phyloP scores from a whole-genome alignment of 92 coral and sea anemone genomes.

The Siderastrea radians region DNA sequence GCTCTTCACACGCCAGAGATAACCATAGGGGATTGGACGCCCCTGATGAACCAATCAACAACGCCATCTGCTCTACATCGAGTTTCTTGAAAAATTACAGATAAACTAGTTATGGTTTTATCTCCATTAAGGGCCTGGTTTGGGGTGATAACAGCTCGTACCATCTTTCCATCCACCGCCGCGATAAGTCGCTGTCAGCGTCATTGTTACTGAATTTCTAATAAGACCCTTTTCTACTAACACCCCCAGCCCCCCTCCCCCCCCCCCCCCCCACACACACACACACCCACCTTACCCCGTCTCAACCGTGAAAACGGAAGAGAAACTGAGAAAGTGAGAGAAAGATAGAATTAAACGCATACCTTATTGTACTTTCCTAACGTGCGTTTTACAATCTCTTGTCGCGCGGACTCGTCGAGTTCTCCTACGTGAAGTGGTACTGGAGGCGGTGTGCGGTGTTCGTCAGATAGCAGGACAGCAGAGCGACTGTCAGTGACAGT shows the following conservation, averaged over 20 bases:
- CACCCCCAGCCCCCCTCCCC: too few species aligned
- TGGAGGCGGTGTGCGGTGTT: conserved; percentile 37
- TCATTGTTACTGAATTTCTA: too few species aligned
- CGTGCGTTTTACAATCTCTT: conserved; percentile 72
- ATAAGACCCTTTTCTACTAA: too few species aligned
- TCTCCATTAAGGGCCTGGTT: too few species aligned
- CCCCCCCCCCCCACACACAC: not conserved
- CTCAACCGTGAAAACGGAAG: too few species aligned
- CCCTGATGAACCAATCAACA: conserved; percentile 64
- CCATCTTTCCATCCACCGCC: too few species aligned
- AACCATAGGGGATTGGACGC: conserved; percentile 83
- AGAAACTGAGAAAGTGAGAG: not conserved
- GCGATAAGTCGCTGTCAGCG: too few species aligned
- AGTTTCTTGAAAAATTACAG: conserved; percentile 64
- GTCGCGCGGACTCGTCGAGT: conserved; percentile 60
- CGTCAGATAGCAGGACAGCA: conserved; percentile 33
- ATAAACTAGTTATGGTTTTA: not conserved
- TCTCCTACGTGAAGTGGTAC: conserved; percentile 64
- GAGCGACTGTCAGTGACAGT: conserved; percentile 79
- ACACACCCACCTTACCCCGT: not conserved
- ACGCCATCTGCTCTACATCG: conserved; percentile 76
- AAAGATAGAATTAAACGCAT: not conserved
- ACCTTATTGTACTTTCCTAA: conserved; percentile 87
- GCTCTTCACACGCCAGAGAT: conserved; percentile 83
- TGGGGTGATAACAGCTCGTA: not conserved